These are phyloP conservation scores for Lucilia sericata DNA, from an alignment of 1,140 invertebrate species.

Conservation along the genomic window DNA sequence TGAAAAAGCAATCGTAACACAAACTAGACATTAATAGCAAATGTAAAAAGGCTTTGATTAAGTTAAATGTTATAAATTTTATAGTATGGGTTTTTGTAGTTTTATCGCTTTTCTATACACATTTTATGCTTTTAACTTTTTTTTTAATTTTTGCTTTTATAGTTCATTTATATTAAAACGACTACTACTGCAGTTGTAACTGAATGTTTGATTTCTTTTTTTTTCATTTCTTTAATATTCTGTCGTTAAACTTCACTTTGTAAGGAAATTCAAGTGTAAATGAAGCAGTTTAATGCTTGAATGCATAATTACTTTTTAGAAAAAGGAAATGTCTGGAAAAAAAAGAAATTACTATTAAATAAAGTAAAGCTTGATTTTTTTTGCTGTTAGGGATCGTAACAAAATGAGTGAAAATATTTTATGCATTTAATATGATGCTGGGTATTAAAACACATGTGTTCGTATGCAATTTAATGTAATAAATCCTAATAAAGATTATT, in stretches of 20 bases:
- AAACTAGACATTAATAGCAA: constrained; percentile 20
- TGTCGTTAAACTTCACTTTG: constrained; percentile 26
- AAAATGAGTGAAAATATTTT: background rate
- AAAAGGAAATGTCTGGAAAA: background rate
- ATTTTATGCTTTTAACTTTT: no score
- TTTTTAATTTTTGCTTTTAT: background rate
- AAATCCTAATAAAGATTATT: constrained; percentile 29
- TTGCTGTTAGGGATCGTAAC: background rate
- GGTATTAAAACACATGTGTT: background rate
- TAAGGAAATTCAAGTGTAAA: constrained; percentile 33
- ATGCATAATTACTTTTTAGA: constrained; percentile 24
- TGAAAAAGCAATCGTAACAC: background rate
- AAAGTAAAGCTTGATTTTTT: background rate
- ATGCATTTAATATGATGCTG: background rate
- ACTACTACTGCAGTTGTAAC: background rate
- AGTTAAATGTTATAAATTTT: constrained; percentile 8
- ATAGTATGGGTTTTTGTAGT: background rate
- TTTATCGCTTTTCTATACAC: background rate
- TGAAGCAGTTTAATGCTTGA: constrained; percentile 42
- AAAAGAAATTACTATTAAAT: background rate
- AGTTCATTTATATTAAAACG: background rate
- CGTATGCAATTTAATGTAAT: constrained; percentile 39
- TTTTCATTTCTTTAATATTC: background rate
- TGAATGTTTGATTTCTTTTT: background rate
- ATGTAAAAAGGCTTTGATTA: constrained; percentile 3